These are phyloP conservation scores for Ruditapes philippinarum DNA, from an alignment of 1,140 invertebrate genomes.

Conservation along the genomic window DNA sequence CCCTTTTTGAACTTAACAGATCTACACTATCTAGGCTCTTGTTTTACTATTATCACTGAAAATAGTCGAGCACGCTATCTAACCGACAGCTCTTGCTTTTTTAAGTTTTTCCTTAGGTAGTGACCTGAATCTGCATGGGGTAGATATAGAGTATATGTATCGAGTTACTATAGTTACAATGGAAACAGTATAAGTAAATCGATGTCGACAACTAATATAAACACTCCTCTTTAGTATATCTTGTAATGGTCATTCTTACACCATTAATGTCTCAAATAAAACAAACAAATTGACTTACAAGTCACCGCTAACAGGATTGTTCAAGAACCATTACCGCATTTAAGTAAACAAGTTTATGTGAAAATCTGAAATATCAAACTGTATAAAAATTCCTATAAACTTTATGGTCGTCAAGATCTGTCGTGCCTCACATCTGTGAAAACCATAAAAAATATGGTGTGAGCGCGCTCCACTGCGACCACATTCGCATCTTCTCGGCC, in stretches of 20 bases:
- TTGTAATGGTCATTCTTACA: background rate
- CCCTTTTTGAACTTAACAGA: too few relatives aligned
- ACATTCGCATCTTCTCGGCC: too few relatives aligned
- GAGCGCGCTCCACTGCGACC: background rate
- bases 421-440: background rate
- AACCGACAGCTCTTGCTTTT: too few relatives aligned
- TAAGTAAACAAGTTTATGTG: constrained; percentile 24
- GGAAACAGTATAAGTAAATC: too few relatives aligned
- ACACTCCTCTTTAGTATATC: background rate
- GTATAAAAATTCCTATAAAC: constrained; percentile 26
- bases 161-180: too few relatives aligned
- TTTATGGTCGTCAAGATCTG: background rate
- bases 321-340: background rate
- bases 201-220: too few relatives aligned
- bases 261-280: background rate
- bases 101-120: too few relatives aligned
- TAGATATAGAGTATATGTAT: too few relatives aligned
- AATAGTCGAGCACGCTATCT: too few relatives aligned
- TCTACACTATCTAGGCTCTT: too few relatives aligned
- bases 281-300: background rate
- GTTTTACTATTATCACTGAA: too few relatives aligned
- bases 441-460: background rate
- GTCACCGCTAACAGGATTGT: background rate
- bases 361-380: constrained; percentile 12
- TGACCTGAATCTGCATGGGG: too few relatives aligned